Evolutionary conservation across 2,797 vertebrate species (phyloP).

Genomic region (Triplophysa bombifrons): DNA sequence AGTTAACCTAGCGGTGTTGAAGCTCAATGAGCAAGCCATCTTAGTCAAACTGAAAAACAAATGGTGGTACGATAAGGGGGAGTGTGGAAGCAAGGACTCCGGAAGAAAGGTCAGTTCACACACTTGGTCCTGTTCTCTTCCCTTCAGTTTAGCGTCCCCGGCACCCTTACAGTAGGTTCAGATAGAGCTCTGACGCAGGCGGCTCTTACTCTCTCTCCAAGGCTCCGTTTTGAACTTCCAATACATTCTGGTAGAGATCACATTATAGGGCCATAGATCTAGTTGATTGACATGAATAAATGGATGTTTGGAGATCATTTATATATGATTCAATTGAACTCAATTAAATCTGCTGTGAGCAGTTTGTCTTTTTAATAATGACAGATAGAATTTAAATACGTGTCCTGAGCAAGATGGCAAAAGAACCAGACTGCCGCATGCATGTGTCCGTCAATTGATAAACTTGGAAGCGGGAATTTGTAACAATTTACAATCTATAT

Average conservation of each 20-base stretch:
- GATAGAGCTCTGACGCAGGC: constrained; percentile 57
- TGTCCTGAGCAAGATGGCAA: background rate
- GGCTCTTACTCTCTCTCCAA: constrained; percentile 54
- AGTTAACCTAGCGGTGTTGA: constrained; percentile 99
- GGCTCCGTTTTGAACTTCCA: constrained; percentile 31
- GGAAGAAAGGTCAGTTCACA: constrained; percentile 98
- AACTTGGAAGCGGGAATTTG: too few species aligned
- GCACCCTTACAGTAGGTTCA: constrained; percentile 57
- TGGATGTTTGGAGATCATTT: background rate
- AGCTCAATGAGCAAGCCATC: constrained; percentile 99
- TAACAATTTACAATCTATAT: background rate
- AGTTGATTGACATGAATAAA: background rate
- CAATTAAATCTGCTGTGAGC: background rate
- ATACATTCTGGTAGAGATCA: background rate
- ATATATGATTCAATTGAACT: background rate
- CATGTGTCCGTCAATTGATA: background rate
- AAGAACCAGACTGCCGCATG: background rate
- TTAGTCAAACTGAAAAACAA: constrained; percentile 99
- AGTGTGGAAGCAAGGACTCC: constrained; percentile 99
- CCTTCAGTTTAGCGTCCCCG: constrained; percentile 72
- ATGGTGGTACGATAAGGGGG: constrained; percentile 99
- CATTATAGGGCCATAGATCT: background rate
- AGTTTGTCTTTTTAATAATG: background rate
- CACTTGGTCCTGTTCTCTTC: constrained; percentile 64
- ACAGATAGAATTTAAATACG: background rate